Evolutionary conservation across 2,888 invertebrate species (phyloP).

Genomic region (Acanthosepion lycidas): DNA sequence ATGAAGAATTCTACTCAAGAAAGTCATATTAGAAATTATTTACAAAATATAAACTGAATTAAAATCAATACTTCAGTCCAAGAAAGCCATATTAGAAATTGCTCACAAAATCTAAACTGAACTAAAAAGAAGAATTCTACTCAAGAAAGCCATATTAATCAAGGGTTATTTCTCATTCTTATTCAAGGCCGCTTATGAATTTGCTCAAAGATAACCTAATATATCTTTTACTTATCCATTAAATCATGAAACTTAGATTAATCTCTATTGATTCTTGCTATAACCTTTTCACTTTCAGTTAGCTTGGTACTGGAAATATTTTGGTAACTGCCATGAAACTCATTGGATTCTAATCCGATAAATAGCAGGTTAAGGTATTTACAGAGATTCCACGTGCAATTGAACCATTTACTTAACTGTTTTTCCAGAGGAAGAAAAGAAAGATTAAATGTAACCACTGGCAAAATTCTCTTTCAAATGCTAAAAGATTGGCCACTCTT

Average conservation of each 20-base stretch:
- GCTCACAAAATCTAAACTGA: too few species aligned
- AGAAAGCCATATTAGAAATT: too few species aligned
- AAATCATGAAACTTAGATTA: not conserved
- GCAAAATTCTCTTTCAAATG: not conserved
- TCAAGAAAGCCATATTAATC: too few species aligned
- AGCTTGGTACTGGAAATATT: not conserved
- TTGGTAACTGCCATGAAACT: not conserved
- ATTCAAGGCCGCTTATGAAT: too few species aligned
- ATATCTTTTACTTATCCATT: not conserved
- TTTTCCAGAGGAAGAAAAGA: not conserved
- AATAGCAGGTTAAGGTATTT: not conserved
- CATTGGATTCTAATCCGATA: constrained; percentile 6
- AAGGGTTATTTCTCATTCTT: too few species aligned
- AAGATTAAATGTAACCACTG: not conserved
- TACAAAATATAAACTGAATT: too few species aligned
- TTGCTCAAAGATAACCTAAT: not conserved
- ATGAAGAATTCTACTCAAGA: too few species aligned
- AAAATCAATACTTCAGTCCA: too few species aligned
- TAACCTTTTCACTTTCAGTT: not conserved
- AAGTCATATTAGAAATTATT: too few species aligned
- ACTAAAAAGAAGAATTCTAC: too few species aligned
- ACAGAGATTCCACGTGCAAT: not conserved
- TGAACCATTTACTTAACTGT: not conserved
- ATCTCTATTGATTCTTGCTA: not conserved
- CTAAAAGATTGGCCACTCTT: not conserved